These are phyloP conservation scores for Trinorchestia longiramus DNA, from an alignment of 1,140 invertebrate genomes.

Conservation along the genomic window DNA sequence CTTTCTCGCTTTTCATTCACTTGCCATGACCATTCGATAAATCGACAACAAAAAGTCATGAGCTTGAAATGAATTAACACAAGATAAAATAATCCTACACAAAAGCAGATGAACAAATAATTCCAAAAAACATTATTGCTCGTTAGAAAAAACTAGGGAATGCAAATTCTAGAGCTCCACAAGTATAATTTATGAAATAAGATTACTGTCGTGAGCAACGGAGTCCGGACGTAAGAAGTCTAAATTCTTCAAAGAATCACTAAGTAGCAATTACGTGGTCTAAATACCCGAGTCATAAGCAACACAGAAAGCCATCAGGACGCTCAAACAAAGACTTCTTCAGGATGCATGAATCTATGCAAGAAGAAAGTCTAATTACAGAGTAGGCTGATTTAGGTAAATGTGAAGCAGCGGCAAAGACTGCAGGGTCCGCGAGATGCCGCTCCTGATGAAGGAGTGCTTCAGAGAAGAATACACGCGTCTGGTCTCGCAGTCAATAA, in stretches of 20 bases:
- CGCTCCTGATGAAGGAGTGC: background rate
- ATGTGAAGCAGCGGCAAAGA: background rate
- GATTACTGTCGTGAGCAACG: background rate
- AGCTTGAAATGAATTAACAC: background rate
- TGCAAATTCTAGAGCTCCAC: constrained; percentile 1
- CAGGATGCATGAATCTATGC: constrained; percentile 50
- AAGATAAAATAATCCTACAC: background rate
- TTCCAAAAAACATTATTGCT: background rate
- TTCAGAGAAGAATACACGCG: background rate
- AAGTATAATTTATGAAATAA: background rate
- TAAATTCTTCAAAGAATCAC: constrained; percentile 9
- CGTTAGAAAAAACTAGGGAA: background rate
- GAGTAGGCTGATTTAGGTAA: constrained; percentile 34
- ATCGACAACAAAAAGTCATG: too few relatives aligned
- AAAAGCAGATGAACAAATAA: background rate
- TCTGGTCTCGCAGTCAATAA: background rate
- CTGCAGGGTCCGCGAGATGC: background rate
- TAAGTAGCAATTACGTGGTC: constrained; percentile 23
- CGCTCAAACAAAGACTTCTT: constrained; percentile 45
- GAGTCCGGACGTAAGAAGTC: background rate
- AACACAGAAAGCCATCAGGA: constrained; percentile 13
- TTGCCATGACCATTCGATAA: too few relatives aligned
- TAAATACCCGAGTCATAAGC: constrained; percentile 50
- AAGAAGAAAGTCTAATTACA: constrained; percentile 45
- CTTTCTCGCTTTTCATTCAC: background rate